phyloP scores from a whole-genome alignment of 2,888 invertebrate species.

The Orthosia gothica region DNA sequence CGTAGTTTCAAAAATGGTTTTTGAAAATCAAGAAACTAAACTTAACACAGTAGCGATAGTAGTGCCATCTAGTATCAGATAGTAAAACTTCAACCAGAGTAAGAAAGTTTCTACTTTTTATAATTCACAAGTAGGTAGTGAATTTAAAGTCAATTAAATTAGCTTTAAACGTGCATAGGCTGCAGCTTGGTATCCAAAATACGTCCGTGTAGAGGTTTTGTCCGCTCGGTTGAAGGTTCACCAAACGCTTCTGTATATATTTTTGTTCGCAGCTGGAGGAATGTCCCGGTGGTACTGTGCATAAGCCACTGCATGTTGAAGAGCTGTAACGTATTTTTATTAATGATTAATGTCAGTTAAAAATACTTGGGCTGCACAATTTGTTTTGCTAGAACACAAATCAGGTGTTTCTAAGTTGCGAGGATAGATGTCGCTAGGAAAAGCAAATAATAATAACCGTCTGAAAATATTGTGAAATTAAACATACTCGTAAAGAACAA shows the following conservation, averaged over 20 bases:
- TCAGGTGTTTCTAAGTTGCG: background rate
- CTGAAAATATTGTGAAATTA: conserved; percentile 14
- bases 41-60: conserved; percentile 23
- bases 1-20: too few species aligned
- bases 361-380: too few species aligned
- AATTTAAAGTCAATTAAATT: conserved; percentile 65
- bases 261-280: conserved; percentile 96
- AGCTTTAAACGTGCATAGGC: conserved; percentile 93
- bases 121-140: conserved; percentile 61
- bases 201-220: conserved; percentile 95
- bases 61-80: conserved; percentile 82
- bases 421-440: conserved; percentile 61
- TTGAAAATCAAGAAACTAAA: too few species aligned
- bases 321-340: conserved; percentile 88
- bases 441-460: background rate
- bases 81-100: conserved; percentile 66
- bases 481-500: conserved; percentile 96
- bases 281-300: conserved; percentile 95
- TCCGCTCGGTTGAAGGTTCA: conserved; percentile 95
- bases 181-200: conserved; percentile 98
- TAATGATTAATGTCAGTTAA: background rate
- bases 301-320: conserved; percentile 95
- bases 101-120: conserved; percentile 19
- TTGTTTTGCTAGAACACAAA: too few species aligned
- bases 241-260: conserved; percentile 96